phyloP scores from a whole-genome alignment of 2,113 vertebrate genomes.

The Melanerpes aurifrons region DNA sequence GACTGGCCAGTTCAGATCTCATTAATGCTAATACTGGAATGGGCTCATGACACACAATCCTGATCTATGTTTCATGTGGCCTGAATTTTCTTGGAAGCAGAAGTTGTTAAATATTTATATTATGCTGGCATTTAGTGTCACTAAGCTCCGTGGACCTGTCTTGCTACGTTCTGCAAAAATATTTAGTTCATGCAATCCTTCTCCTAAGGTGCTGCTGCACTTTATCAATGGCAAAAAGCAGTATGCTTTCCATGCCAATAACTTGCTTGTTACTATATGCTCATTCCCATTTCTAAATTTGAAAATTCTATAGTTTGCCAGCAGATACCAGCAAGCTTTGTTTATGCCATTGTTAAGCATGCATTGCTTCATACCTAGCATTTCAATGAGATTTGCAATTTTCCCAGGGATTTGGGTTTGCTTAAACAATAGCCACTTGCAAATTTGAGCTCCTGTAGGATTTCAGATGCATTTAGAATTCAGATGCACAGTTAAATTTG shows the following conservation, averaged over 20 bases:
- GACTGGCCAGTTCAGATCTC: constrained; percentile 13
- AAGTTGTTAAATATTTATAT: constrained; percentile 53
- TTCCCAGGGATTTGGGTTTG: background rate
- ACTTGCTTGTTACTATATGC: background rate
- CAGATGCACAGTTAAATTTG: background rate
- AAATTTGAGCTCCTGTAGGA: background rate
- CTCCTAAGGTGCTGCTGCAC: background rate
- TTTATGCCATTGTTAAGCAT: background rate
- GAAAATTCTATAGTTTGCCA: background rate
- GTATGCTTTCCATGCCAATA: background rate
- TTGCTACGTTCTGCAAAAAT: constrained; percentile 2
- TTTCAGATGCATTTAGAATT: background rate
- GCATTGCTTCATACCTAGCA: background rate
- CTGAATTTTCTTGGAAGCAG: constrained; percentile 35
- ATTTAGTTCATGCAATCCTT: background rate
- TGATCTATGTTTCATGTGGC: constrained; percentile 50
- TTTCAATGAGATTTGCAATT: background rate
- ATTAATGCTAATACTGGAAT: constrained; percentile 44
- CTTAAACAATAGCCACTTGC: background rate
- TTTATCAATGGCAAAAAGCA: background rate
- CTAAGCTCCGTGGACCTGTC: background rate
- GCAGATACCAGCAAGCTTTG: background rate
- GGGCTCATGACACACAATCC: constrained; percentile 9
- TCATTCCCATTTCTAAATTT: background rate
- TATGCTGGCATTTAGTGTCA: constrained; percentile 28